Evolutionary conservation across 2,888 invertebrate genomes (phyloP), one percentile per base, ranked within the genome.

Genomic region (Lycaena phlaeas): DNA sequence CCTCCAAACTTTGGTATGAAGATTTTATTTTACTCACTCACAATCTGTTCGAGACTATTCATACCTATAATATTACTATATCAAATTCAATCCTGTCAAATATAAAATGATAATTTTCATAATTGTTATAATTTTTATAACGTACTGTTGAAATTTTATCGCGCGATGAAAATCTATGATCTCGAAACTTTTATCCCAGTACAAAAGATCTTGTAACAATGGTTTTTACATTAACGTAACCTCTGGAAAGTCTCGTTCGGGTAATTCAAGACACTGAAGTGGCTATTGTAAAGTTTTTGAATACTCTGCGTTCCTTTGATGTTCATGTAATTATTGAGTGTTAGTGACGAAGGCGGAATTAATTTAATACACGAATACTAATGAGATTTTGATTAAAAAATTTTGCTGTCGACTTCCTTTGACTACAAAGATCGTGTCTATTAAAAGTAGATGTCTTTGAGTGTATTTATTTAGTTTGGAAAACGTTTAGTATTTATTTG

Each of bases 231-330:
- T 11, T 14, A 30, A 31, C 31, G 30, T 39, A 30, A 39, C 39
- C 39, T 31, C 30, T 36, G 14, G 14, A 25, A 36, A 36, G 9
- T 25, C 36, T 7, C 4, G 25, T 11, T 17, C 18, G 18, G 18
- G 30, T 7, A 25, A 14, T 30, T 22, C 22, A 25, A 14, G 30
- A 26, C 25, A 30, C 25, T 39, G 25, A 22, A 30, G 39, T 25
- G 26, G 45, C 43, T 48, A 43, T 45, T 43, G 44, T 45, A 41
- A 45, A 48, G 43, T 49, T 48, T 46, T 48, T 42, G 48, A 50
- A 48, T 41, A 40, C 34, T 10, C 14, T 27, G 12, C n/a, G 28
- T 36, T 31, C 42, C 45, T 50, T 50, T 50, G 48, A 48, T 45
- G 41, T 44, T 41, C 45, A 39, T 45, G 38, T 49, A 40, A 36